Base-by-base conservation (phyloP, 2,888 invertebrate genomes). In the Anarsia innoxiella region DNA sequence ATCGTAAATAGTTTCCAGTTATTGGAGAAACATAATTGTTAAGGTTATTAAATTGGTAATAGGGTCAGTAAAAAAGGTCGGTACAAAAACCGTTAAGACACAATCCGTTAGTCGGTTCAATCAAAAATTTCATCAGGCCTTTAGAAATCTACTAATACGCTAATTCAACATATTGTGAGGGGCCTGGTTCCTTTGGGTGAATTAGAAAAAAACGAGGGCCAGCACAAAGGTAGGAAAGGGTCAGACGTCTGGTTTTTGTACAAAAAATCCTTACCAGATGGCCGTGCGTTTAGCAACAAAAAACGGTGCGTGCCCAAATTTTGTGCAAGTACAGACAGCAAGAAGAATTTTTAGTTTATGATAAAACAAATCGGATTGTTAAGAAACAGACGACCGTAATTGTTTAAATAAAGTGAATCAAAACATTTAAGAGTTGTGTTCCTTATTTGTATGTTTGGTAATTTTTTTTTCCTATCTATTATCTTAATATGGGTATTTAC, bases 111-210 rank as follows among this genome's bases (percentile, higher is more conserved):
- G 66, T 41, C 46, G 59, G 71, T 71, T 68, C 80, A 80, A 83
- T 83, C 83, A 77, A 79, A 79, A 82, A 78, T 68, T 80, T 80
- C 83, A 79, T 82, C 79, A 71, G 52, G 56, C 64, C 80, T 69
- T 70, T 80, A 73, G 70, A 82, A 79, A 72, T 79, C 63, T 59
- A 72, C 80, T 83, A 84, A 83, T 83, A 82, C 82, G 76, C 70
- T 82, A 83, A 82, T 83, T 77, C 77, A 73, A 76, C 73, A 79
- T 82, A 79, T 80, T 83, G 82, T 73, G 67, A 74, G 76, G 80
- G 83, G 70, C 66, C 64, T 61, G 25, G 25, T 51, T 47, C 56
- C 56, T 56, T 57, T 61, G 57, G 36, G 53, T 56, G 48, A 51
- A 46, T 41, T 42, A 51, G 64, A 66, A 75, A 75, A 74, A 83